Evolutionary conservation across 37 sponge, comb jelly and placozoan species (phyloP), one percentile per base, ranked within the genome.

Genomic region (Aplysina aerophoba): DNA sequence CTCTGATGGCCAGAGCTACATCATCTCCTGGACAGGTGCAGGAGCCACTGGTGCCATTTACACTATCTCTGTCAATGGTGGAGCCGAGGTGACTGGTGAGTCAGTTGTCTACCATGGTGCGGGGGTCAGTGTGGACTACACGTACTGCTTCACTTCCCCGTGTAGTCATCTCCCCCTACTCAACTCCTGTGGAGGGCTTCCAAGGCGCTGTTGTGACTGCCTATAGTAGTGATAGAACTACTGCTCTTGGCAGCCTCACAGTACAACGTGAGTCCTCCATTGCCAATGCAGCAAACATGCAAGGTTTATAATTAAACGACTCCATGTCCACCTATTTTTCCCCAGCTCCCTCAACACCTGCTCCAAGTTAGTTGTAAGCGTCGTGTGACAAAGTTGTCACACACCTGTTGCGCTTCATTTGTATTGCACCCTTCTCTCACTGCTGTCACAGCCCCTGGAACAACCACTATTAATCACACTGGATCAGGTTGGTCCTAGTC

Each of bases 241-340:
- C 56, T 36, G 86, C 81, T 2, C n/a, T 74, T 36, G 33, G 86
- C 39, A 8, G 25, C 31, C 82, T 36, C 34, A 86, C 39, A 8
- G 41, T 39, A 41, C 86, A 28, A 6, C 41, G 22, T 36, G 54
- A 30, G 28, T 83, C 83, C 22, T 28, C 27, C 50, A 44, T 44
- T 44, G 50, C 8, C 8, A 44, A 3, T 44, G 8, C 6, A 44
- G 50, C 50, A 44, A 44, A 3, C 8, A 44, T 44, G 50, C 8
- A 44, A 8, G 3, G 50, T 44, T 44, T 11, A 44, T n/a, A n/a
- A 3, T 44, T 44, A 8, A 44, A 44, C 8, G 50, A 8, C 50
- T 44, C 50, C 50, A 11, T 44, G 3, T 8, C 50, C 8, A 8
- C 50, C 50, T 8, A 44, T 11, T 8, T 11, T 8, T 11, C 50